These are phyloP conservation scores for Acrocyrtus sp. DNA, from an alignment of 2,888 invertebrate species.

Conservation along the genomic window DNA sequence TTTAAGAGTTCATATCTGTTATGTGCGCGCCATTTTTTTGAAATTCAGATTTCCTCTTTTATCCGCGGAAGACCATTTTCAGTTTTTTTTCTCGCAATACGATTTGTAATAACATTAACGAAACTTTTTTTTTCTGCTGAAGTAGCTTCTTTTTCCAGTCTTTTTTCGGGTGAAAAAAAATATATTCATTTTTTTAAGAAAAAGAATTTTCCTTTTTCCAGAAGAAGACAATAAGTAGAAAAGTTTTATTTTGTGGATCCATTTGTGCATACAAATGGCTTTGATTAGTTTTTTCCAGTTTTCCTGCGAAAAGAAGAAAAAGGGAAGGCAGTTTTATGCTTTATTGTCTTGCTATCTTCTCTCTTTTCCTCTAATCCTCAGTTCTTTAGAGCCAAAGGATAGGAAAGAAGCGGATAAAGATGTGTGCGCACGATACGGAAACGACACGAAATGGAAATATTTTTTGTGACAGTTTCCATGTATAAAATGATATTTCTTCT, in stretches of 20 bases:
- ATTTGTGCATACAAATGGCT: constrained; percentile 42
- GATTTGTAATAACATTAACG: too few species aligned
- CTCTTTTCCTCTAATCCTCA: too few species aligned
- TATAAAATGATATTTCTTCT: too few species aligned
- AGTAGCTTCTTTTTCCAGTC: not conserved
- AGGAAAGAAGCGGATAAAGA: too few species aligned
- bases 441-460: too few species aligned
- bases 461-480: too few species aligned
- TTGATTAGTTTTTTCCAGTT: constrained; percentile 48
- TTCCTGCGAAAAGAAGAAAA: not conserved
- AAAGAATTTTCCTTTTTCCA: constrained; percentile 4
- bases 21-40: too few species aligned
- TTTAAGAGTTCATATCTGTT: too few species aligned
- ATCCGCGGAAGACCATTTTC: not conserved
- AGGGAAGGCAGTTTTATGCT: constrained; percentile 6
- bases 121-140: not conserved
- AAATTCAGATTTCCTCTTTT: not conserved
- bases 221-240: constrained; percentile 22
- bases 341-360: constrained; percentile 3
- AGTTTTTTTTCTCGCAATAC: not conserved
- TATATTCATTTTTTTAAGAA: not conserved
- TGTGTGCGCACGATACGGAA: too few species aligned
- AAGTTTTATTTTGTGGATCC: constrained; percentile 27
- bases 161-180: not conserved
- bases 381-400: too few species aligned